Conservation (phyloP, 2,888 invertebrate genomes). For the Emmelina monodactyla region DNA sequence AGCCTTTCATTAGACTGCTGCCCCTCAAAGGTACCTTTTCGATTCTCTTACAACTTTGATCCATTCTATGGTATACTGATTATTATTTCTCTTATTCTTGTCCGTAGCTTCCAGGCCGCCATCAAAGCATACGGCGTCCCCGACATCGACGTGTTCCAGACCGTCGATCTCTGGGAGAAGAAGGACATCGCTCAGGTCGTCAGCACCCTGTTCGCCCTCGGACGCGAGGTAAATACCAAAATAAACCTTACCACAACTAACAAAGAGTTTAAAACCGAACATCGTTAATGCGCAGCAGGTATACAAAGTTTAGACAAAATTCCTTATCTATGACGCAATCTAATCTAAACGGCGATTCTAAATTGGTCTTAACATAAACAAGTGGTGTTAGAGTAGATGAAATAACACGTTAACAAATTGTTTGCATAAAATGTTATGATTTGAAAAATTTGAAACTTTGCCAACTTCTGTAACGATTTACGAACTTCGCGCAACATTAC, state of each 20-base stretch:
- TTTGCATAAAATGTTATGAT: constrained; percentile 38
- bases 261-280: too few species aligned
- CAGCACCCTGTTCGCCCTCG: constrained; percentile 85
- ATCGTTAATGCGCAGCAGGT: too few species aligned
- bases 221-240: constrained; percentile 72
- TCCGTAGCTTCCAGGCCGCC: constrained; percentile 80
- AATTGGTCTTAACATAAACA: constrained; percentile 15
- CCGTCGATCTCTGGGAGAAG: constrained; percentile 95
- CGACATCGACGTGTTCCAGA: constrained; percentile 94
- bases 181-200: constrained; percentile 88
- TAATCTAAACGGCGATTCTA: too few species aligned
- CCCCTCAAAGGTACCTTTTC: too few species aligned
- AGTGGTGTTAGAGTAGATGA: constrained; percentile 19
- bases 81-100: too few species aligned
- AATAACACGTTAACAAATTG: constrained; percentile 40
- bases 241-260: too few species aligned
- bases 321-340: too few species aligned
- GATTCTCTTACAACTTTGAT: too few species aligned
- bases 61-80: too few species aligned
- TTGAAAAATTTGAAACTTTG: constrained; percentile 39
- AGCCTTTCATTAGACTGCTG: too few species aligned
- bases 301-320: too few species aligned
- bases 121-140: constrained; percentile 87
- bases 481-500: constrained; percentile 53
- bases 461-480: constrained; percentile 51